Evolutionary conservation across 1,140 invertebrate species (phyloP), one percentile per base, ranked within the genome.

Genomic region (Conus betulinus): DNA sequence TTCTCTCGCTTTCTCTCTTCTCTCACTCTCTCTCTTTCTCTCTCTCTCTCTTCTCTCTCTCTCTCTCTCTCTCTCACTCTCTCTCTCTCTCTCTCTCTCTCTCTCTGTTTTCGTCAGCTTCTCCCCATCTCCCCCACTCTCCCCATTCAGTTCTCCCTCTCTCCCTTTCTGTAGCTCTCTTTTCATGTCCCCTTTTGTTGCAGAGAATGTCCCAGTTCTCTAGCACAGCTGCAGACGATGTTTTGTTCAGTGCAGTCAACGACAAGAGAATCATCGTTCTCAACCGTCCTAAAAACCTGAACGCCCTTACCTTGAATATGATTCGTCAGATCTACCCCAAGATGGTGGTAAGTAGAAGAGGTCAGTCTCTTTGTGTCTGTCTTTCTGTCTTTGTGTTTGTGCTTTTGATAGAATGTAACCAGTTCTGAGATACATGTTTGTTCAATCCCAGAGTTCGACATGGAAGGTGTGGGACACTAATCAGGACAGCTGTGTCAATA

Each of bases 221-320:
- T n/a, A 87, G 17, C 87, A 88, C 87, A 84, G 83, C 88, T 39
- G 87, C 85, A 17, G 93, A 94, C 88, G 95, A 95, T 53, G 93
- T 95, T 1, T 52, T 95, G n/a, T 87, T 94, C 20, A 90, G 95
- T 39, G 90, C 83, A 27, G 85, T 93, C 52, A 89, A 90, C 25
- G 92, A 89, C 25, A 94, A 91, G 85, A 98, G 98, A 2, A 95
- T 99, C 15, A 97, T 99, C 23, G 97, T 97, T 20, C 94, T 99
- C 39, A 99, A 99, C 95, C 96, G 99, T 74, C 98, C 98, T 0
- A 99, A 99, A 96, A 97, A 97, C 8, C 95, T 99, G 0, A 99
- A 99, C 96, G 97, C 99, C 0, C 95, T 99, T 0, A 99, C 98
- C 95, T 93, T 98, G 6, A 96, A 97, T 1, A 99, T 99, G 99